Base-by-base conservation (phyloP, 2,888 invertebrate genomes). In the Tribolium freemani region DNA sequence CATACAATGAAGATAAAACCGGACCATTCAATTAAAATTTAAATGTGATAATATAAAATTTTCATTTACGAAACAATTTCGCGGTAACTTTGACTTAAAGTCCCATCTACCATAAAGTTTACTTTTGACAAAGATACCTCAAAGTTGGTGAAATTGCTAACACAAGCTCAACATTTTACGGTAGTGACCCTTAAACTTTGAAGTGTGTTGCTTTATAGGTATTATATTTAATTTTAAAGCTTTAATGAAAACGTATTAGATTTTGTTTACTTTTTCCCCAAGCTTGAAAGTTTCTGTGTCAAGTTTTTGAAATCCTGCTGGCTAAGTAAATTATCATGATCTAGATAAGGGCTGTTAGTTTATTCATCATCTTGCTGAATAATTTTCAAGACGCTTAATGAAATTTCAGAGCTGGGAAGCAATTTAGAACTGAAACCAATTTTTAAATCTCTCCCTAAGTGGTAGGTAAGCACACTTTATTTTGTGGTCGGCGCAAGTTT, bases 301-400 rank as follows among this genome's bases (percentile, higher is more conserved):
- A 3, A 26, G 38, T n/a, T 20, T 58, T 44, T 13, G 8, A 45
- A 20, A 16, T 30, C 20, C 5, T 20, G 10, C 16, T 20, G 20
- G 51, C 20, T 20, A 58, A 13, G n/a, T 58, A 31, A 58, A 58
- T 56, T 60, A 46, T 50, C 20, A 48, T 48, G 8, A 61, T 58
- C 45, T 38, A 58, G 13, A 10, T 61, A 48, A 48, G 11, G 13
- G 30, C 11, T 60, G 61, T 16, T 61, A 11, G 61, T 61, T 61
- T 61, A 61, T 61, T 44, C 61, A 61, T 56, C 9, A n/a, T 31
- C 10, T 56, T 56, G 38, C 30, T 56, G 26, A 26, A 56, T 61
- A 61, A 61, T 61, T 61, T 50, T 16, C 11, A 9, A 61, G 48
- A 26, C 30, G 3, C 13, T 26, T 61, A 61, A 61, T 61, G 61